phyloP scores from a whole-genome alignment of 2,888 invertebrate species.

The Mongoloraphidia duomilia region DNA sequence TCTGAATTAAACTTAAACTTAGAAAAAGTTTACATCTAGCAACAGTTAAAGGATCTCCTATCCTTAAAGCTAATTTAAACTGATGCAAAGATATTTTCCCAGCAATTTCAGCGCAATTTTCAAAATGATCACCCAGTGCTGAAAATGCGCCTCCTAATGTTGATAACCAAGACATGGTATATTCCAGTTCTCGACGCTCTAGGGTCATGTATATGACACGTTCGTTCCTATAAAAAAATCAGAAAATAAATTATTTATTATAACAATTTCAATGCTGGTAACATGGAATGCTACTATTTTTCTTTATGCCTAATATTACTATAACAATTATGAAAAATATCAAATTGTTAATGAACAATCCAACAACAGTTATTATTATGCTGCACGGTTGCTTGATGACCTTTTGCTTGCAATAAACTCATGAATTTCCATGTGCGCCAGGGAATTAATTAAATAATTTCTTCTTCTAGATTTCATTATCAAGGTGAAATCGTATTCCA shows the following conservation, averaged over 20 bases:
- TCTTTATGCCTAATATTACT: background rate
- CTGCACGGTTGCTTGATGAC: too few species aligned
- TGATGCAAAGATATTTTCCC: constrained; percentile 78
- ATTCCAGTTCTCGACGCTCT: constrained; percentile 62
- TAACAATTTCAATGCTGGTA: background rate
- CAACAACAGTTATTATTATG: too few species aligned
- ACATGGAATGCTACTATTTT: background rate
- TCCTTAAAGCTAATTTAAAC: constrained; percentile 59
- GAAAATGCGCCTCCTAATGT: constrained; percentile 95
- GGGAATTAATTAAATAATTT: too few species aligned
- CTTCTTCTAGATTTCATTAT: too few species aligned
- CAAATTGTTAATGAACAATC: background rate
- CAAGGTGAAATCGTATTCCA: too few species aligned
- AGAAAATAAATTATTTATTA: constrained; percentile 1
- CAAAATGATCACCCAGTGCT: constrained; percentile 79
- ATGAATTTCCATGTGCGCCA: too few species aligned
- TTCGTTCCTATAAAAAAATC: constrained; percentile 32
- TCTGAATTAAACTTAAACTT: constrained; percentile 78
- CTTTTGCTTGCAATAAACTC: too few species aligned
- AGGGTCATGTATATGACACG: constrained; percentile 33
- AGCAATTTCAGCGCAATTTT: constrained; percentile 70
- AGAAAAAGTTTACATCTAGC: constrained; percentile 76
- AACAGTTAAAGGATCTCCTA: constrained; percentile 69
- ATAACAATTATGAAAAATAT: background rate
- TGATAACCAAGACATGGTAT: constrained; percentile 86